phyloP scores from a whole-genome alignment of 2,888 invertebrate species.

The Thysanoteuthis rhombus region DNA sequence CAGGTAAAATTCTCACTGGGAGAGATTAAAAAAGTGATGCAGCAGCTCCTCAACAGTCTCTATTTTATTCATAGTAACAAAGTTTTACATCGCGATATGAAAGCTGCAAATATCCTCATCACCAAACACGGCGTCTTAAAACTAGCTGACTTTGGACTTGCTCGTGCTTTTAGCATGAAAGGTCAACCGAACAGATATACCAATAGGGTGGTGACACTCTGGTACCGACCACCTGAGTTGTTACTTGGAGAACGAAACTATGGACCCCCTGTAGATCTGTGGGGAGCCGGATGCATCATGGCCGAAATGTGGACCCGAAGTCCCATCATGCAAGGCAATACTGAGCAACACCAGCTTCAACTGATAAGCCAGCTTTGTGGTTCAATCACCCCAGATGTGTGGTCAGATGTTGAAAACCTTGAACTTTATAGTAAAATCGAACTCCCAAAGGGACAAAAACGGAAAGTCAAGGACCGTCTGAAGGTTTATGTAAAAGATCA shows the following conservation, averaged over 20 bases:
- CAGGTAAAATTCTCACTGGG: slow-evolving; percentile 96
- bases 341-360: slow-evolving; percentile 94
- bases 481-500: slow-evolving; percentile 91
- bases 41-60: slow-evolving; percentile 80
- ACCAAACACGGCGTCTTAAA: slow-evolving; percentile 89
- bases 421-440: slow-evolving; percentile 77
- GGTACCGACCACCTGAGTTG: slow-evolving; percentile 80
- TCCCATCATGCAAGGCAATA: slow-evolving; percentile 81
- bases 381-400: slow-evolving; percentile 89
- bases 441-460: slow-evolving; percentile 55
- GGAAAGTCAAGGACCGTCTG: slow-evolving; percentile 69
- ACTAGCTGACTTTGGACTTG: slow-evolving; percentile 96
- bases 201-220: slow-evolving; percentile 96
- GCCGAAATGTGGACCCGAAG: slow-evolving; percentile 97
- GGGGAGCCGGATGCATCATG: slow-evolving; percentile 97
- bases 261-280: slow-evolving; percentile 94
- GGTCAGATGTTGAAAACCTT: slow-evolving; percentile 87
- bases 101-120: slow-evolving; percentile 97
- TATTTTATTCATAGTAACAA: slow-evolving; percentile 96
- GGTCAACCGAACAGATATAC: slow-evolving; percentile 89
- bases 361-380: slow-evolving; percentile 96
- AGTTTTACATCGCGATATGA: slow-evolving; percentile 81
- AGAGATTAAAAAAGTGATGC: slow-evolving; percentile 89
- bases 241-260: slow-evolving; percentile 81
- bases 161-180: slow-evolving; percentile 89